Evolutionary conservation across 2,113 vertebrate species (phyloP), one percentile per base, ranked within the genome.

Genomic region (Panurus biarmicus): DNA sequence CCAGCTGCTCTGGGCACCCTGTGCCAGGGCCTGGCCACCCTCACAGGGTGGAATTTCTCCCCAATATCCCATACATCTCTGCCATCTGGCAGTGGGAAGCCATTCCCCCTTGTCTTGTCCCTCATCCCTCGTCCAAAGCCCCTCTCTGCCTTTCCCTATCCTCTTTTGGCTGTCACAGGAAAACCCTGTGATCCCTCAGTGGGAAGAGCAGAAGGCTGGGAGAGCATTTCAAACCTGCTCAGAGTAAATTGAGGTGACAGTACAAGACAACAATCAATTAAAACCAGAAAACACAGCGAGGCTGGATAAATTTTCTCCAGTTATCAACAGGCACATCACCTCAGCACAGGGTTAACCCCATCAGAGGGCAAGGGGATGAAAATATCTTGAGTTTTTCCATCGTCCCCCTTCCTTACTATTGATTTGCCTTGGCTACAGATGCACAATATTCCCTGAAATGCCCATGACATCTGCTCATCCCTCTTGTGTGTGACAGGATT

Each of bases 21-120:
- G 53, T 29, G 53, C 76, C 76, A 88, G 75, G 50, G 7, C 51
- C 67, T 81, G 3, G 9, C 11, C 60, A 60, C 13, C 38, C 45
- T 53, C 1, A 0, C 23, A 66, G 53, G 12, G 28, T 7, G 1
- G 1, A 12, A 72, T 64, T 80, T 1, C 42, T 36, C 0, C 47
- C 16, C 38, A 25, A 0, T 9, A 25, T 61, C 38, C 53, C 87
- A 67, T 4, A 38, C 2, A 26, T 0, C 54, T 61, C 67, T 66
- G 44, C 7, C 44, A n/a, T 35, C 16, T 40, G 70, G 29, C 47
- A 61, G 0, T 74, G 51, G 33, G 53, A 66, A 36, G 16, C 61
- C n/a, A 45, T 25, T 89, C 29, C 61, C 18, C 26, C 1, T 4
- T 9, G 24, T 69, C 70, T 12, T 82, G 45, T 29, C 53, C 2